Percentiles rank a stretch among this genome's conserved stretches.
Evolutionary conservation across 2,797 vertebrate genomes (phyloP).

Genomic region (Salmo trutta): DNA sequence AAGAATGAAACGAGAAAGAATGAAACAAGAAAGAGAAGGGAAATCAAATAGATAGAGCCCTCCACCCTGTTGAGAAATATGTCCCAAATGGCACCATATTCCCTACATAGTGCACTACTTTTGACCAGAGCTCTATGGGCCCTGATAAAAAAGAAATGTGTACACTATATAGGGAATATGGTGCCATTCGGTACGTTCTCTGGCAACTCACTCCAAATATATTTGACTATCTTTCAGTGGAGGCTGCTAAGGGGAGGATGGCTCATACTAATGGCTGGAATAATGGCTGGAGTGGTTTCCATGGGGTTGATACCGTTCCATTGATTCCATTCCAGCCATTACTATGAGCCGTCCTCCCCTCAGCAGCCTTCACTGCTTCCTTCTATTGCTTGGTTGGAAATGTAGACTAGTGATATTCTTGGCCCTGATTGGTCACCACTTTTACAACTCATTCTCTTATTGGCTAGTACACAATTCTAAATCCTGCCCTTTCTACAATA

Average conservation of each 20-base stretch:
- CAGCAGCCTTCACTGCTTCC: no score
- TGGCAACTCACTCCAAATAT: neutral
- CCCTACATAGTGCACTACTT: neutral
- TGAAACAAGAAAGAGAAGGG: neutral
- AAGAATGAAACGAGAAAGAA: neutral
- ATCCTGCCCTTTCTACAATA: neutral
- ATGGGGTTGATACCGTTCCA: no score
- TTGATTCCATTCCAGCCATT: no score
- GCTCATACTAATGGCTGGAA: no score
- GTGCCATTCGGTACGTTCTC: neutral
- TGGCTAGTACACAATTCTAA: neutral
- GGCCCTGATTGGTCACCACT: slow-evolving; percentile 8
- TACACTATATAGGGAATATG: neutral
- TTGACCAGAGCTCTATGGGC: neutral
- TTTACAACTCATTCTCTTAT: slow-evolving; percentile 4
- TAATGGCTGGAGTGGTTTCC: no score
- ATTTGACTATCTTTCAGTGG: neutral
- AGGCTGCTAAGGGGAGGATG: no score
- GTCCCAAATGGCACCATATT: neutral
- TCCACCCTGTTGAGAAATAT: neutral
- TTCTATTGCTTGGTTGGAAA: neutral
- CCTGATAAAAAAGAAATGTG: neutral
- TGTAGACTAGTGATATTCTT: neutral
- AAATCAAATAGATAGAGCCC: neutral
- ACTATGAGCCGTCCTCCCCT: no score